Percentiles rank a stretch among this genome's conserved stretches.
Conservation (phyloP, 2,113 vertebrate genomes). For the Cryptomyrus ogoouensis region DNA sequence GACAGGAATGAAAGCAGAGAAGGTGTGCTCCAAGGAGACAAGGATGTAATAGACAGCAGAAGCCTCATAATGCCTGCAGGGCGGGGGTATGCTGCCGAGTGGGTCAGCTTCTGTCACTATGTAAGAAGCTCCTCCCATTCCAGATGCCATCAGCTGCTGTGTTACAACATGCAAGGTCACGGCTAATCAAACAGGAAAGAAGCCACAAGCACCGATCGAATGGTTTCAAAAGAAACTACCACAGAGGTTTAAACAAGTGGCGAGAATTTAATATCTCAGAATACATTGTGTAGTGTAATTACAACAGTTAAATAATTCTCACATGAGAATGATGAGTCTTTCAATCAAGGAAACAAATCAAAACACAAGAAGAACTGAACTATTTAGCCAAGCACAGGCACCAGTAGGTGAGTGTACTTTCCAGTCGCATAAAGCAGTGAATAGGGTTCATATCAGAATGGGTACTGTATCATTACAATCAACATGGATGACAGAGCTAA, state of each 20-base stretch:
- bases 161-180: neutral
- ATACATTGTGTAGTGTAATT: neutral
- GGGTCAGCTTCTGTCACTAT: neutral
- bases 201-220: neutral
- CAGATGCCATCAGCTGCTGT: neutral
- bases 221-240: neutral
- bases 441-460: neutral
- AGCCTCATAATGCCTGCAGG: neutral
- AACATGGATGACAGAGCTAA: neutral
- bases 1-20: neutral
- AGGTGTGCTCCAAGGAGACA: neutral
- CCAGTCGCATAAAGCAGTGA: neutral
- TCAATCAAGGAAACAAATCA: too few species aligned
- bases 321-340: neutral
- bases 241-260: neutral
- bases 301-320: neutral
- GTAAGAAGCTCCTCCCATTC: neutral
- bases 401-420: neutral
- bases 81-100: neutral
- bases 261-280: neutral
- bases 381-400: too few species aligned
- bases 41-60: neutral
- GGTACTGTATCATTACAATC: neutral
- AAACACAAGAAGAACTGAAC: too few species aligned
- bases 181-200: neutral